phyloP scores from a whole-genome alignment of 2,888 invertebrate genomes.

The Eupithecia centaureata region DNA sequence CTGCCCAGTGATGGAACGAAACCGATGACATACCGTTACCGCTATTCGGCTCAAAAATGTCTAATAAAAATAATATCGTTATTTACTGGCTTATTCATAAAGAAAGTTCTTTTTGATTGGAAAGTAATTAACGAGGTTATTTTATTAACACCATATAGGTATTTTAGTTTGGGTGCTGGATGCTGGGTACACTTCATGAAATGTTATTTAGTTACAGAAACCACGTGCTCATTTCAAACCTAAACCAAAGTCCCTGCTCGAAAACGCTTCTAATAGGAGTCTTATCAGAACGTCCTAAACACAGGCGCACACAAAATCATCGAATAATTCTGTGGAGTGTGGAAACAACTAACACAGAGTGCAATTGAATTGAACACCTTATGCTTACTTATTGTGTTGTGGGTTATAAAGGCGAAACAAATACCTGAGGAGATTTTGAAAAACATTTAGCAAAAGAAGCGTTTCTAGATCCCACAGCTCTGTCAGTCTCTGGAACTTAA shows the following conservation, averaged over 20 bases:
- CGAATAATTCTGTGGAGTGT: background rate
- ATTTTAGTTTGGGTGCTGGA: slow-evolving; percentile 32
- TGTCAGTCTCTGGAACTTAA: slow-evolving; percentile 46
- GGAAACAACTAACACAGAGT: background rate
- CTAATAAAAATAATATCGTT: slow-evolving; percentile 68
- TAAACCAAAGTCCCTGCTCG: background rate
- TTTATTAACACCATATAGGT: slow-evolving; percentile 47
- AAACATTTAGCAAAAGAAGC: slow-evolving; percentile 26
- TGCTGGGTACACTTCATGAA: no score
- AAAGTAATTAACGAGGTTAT: slow-evolving; percentile 59
- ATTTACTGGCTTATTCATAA: slow-evolving; percentile 63
- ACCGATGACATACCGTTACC: slow-evolving; percentile 58
- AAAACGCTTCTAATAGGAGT: background rate
- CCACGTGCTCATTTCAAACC: background rate
- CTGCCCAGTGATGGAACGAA: slow-evolving; percentile 56
- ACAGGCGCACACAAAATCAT: background rate
- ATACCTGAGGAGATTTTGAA: background rate
- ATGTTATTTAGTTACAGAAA: no score
- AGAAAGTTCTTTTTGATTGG: slow-evolving; percentile 55
- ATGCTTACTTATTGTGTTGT: background rate
- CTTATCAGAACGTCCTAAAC: background rate
- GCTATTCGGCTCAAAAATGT: slow-evolving; percentile 67
- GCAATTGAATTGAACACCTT: background rate
- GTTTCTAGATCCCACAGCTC: slow-evolving; percentile 47
- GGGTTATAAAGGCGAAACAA: background rate